phyloP scores from a whole-genome alignment of 2,113 vertebrate species.

The Malurus alboscapulatus region DNA sequence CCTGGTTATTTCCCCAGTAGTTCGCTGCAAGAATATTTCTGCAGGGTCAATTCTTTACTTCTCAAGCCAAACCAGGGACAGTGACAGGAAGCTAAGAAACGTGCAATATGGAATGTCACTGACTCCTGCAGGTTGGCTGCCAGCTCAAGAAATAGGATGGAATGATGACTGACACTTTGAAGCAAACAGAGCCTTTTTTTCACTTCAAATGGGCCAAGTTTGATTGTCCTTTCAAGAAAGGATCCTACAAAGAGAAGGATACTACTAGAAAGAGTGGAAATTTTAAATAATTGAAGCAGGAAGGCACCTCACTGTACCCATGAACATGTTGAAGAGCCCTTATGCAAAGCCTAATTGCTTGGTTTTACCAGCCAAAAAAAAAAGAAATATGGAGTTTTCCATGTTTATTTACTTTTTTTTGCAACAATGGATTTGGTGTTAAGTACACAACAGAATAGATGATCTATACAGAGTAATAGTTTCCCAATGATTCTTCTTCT shows the following conservation, averaged over 20 bases:
- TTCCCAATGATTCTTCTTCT: fast-evolving
- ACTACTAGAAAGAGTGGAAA: neutral
- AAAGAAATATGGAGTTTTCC: neutral
- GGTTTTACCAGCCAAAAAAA: neutral
- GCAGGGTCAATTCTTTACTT: neutral
- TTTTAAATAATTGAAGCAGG: neutral
- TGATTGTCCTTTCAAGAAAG: neutral
- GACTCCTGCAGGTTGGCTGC: neutral
- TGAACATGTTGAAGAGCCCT: neutral
- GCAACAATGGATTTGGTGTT: neutral
- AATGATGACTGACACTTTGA: neutral
- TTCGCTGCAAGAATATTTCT: neutral
- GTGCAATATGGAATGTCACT: neutral
- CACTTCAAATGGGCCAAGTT: neutral
- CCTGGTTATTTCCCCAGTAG: neutral
- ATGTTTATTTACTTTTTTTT: neutral
- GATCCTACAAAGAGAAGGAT: neutral
- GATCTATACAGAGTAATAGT: neutral
- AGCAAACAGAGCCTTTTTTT: neutral
- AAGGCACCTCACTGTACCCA: neutral
- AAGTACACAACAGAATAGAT: neutral
- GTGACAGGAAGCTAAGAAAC: neutral
- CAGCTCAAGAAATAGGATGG: neutral
- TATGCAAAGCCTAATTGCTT: neutral
- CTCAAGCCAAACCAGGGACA: neutral